phyloP scores from a whole-genome alignment of 37 sponge, comb jelly and placozoan genomes.

The Ianthella basta region DNA sequence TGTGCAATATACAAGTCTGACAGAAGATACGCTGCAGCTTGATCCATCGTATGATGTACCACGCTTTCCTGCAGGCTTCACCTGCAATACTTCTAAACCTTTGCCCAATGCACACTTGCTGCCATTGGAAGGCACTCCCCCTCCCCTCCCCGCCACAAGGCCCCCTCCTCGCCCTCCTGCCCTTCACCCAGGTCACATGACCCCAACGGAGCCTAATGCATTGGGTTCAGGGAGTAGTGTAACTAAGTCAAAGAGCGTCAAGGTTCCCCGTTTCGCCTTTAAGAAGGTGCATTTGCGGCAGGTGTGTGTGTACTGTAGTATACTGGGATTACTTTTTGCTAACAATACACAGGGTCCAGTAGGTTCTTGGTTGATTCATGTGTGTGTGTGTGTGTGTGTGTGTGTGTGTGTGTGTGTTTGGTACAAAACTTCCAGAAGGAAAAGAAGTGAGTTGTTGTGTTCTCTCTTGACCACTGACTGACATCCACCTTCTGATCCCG shows the following conservation, averaged over 20 bases:
- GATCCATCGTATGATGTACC: conserved; percentile 9
- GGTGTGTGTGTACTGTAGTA: no score
- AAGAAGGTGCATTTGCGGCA: no score
- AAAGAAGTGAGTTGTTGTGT: no score
- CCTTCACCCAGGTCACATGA: neutral
- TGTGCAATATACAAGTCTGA: conserved; percentile 12
- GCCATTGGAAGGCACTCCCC: neutral
- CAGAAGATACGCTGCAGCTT: neutral
- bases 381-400: no score
- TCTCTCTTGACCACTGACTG: no score
- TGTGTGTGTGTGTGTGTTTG: no score
- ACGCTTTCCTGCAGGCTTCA: no score
- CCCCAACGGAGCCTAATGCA: neutral
- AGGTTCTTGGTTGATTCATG: no score
- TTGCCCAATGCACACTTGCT: neutral
- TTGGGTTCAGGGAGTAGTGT: neutral
- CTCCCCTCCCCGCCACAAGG: neutral
- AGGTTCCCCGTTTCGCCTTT: neutral
- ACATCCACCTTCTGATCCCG: no score
- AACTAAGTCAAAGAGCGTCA: neutral
- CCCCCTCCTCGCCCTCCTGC: neutral
- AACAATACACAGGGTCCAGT: no score
- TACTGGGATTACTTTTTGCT: no score
- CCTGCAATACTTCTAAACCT: neutral
- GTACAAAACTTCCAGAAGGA: no score